Evolutionary conservation across 2,113 vertebrate species (phyloP), one percentile per base, ranked within the genome.

Genomic region (Hucho hucho): DNA sequence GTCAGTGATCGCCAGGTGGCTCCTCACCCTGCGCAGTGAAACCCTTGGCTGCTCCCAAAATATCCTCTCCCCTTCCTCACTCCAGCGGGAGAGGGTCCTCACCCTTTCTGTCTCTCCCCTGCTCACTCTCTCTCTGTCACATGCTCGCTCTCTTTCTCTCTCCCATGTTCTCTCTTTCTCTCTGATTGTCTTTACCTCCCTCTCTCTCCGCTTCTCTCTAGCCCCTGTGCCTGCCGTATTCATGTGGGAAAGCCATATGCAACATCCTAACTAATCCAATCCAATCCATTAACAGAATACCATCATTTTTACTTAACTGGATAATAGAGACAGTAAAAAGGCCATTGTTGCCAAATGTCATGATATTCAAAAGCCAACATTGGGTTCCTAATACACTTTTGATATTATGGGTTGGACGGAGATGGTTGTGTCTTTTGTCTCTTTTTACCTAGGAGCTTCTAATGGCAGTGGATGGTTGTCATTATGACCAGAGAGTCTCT

Each of bases 281-380:
- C 74, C 37, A n/a, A 28, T 47, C 80, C 82, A 82, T 81, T 82
- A 74, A 74, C 79, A 70, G 37, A 69, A 47, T 47, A 32, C 72
- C 70, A 84, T 84, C 72, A 81, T 81, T 83, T 70, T 75, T 75
- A 28, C 66, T 49, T 83, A 85, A 87, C 77, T n/a, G 22, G 73
- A 84, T 85, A 53, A 85, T 46, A 26, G 22, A 6, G 79, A 83
- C 85, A 81, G 76, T 74, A 76, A 84, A 70, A 79, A 49, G 78
- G 68, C 64, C 59, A 74, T 72, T 71, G 64, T 59, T 72, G 70
- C 79, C 59, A 63, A 53, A 22, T 73, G 83, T 71, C 82, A 72
- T 65, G 74, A 47, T 29, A 22, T 28, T 18, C 22, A 63, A 13
- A 67, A 67, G 69, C 71, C 74, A 69, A 18, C 76, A 70, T 76